phyloP scores from a whole-genome alignment of 2,113 vertebrate genomes.

The Merops nubicus region DNA sequence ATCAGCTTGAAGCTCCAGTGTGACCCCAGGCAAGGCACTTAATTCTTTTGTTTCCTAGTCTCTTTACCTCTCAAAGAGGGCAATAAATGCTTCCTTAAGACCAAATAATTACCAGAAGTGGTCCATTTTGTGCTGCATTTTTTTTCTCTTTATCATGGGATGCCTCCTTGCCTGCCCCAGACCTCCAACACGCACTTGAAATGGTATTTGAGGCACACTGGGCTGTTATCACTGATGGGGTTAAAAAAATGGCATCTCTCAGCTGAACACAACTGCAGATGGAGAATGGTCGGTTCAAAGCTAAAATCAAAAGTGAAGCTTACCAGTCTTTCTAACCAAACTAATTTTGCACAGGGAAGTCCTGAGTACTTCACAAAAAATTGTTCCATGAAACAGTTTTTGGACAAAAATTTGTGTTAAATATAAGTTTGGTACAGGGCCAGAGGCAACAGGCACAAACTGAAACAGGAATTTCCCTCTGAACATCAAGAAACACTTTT shows the following conservation, averaged over 20 bases:
- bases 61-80: neutral
- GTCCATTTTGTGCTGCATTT: neutral
- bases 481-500: neutral
- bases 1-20: neutral
- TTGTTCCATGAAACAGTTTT: neutral
- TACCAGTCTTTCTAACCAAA: neutral
- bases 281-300: neutral
- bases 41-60: neutral
- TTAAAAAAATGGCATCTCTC: neutral
- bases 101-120: neutral
- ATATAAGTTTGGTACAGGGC: neutral
- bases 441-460: neutral
- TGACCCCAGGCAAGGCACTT: neutral
- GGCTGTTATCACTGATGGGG: neutral
- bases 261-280: neutral
- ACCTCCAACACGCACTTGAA: neutral
- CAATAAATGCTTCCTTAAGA: neutral
- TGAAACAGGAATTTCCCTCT: neutral
- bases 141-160: neutral
- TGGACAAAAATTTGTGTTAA: neutral
- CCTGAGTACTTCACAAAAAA: neutral
- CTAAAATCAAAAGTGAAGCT: neutral
- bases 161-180: neutral
- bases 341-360: neutral
- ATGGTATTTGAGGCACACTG: neutral